Evolutionary conservation across 2,888 invertebrate species (phyloP).

Genomic region (Sminthurinus aureus): DNA sequence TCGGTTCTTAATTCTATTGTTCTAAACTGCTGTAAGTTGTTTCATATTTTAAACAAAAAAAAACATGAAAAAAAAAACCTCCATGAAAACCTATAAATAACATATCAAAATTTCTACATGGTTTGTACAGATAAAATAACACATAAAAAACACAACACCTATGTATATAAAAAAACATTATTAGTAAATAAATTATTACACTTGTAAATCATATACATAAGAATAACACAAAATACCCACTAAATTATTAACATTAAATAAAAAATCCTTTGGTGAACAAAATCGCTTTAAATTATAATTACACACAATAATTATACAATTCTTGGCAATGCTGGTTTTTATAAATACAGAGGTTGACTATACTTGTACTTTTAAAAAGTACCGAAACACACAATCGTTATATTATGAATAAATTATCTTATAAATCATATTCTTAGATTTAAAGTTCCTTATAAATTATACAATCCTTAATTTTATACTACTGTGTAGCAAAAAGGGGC

Average conservation of each 20-base stretch:
- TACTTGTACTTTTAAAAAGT: background rate
- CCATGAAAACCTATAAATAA: background rate
- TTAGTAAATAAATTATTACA: too few species aligned
- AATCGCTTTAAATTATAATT: too few species aligned
- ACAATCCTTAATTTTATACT: background rate
- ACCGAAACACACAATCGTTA: background rate
- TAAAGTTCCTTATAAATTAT: background rate
- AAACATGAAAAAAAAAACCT: background rate
- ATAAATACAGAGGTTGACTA: conserved; percentile 1
- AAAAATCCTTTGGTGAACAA: conserved; percentile 14
- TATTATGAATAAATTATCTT: background rate
- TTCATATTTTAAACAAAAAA: background rate
- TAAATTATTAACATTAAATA: background rate
- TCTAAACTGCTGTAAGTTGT: too few species aligned
- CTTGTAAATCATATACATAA: too few species aligned
- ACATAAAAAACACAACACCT: background rate
- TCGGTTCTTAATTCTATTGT: too few species aligned
- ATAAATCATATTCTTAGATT: background rate
- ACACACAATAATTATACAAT: conserved; percentile 15
- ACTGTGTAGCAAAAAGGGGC: background rate
- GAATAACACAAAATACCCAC: too few species aligned
- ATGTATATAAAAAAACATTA: background rate
- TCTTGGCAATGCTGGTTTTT: conserved; percentile 2
- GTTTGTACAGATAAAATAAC: too few species aligned
- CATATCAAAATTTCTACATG: too few species aligned